These are phyloP conservation scores for Onychorhynchus coronatus DNA, from an alignment of 2,113 vertebrate genomes.

Conservation along the genomic window DNA sequence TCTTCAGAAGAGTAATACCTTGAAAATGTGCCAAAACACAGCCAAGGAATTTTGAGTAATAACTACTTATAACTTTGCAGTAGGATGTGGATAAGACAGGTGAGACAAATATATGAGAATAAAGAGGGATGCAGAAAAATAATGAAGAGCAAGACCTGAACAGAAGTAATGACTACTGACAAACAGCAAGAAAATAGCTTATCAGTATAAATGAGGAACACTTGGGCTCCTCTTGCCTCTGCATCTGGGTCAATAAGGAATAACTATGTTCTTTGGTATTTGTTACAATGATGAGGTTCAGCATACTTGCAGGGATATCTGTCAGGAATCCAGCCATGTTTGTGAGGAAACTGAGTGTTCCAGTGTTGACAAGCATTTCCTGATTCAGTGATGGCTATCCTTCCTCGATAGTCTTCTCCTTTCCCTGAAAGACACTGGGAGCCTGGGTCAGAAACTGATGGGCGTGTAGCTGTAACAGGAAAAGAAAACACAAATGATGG, in stretches of 20 bases:
- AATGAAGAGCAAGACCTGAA: neutral
- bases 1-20: neutral
- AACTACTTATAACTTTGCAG: neutral
- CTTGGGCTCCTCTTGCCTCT: neutral
- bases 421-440: constrained; percentile 81
- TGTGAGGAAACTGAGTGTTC: constrained; percentile 84
- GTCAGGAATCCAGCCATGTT: constrained; percentile 82
- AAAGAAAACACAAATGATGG: neutral
- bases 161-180: neutral
- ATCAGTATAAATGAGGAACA: neutral
- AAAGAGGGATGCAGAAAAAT: neutral
- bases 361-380: constrained; percentile 88
- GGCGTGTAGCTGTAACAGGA: constrained; percentile 67
- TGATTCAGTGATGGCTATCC: constrained; percentile 68
- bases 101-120: neutral
- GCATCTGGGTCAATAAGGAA: neutral
- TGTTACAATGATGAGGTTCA: neutral
- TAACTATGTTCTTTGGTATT: neutral
- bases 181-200: neutral
- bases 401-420: constrained; percentile 83
- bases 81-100: neutral
- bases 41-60: neutral
- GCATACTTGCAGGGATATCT: constrained; percentile 95
- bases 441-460: constrained; percentile 69
- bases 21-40: neutral